Evolutionary conservation across 1,140 invertebrate species (phyloP).

Genomic region (Gyrodactylus salaris): DNA sequence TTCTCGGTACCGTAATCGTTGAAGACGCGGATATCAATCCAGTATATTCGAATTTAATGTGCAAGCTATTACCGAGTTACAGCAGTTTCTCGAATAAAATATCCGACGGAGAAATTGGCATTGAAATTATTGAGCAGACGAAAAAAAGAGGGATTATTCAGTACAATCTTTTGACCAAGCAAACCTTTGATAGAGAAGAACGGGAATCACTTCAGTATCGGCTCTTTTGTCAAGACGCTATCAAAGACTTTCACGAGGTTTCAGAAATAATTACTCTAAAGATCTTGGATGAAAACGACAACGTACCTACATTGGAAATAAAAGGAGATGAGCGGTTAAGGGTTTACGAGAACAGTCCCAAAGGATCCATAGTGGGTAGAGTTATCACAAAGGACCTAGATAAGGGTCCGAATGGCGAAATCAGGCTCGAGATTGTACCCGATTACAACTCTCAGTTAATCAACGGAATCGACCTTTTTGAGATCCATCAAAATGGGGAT

Average conservation of each 20-base stretch:
- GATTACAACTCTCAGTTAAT: background rate
- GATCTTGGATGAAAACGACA: constrained; percentile 4
- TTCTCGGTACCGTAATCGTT: background rate
- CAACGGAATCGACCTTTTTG: background rate
- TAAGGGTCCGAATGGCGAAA: background rate
- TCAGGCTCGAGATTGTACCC: background rate
- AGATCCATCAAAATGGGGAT: background rate
- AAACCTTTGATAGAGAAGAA: background rate
- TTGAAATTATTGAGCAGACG: background rate
- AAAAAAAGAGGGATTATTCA: background rate
- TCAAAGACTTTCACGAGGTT: background rate
- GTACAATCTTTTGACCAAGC: background rate
- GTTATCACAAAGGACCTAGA: background rate
- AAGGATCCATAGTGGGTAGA: background rate
- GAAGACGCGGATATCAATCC: background rate
- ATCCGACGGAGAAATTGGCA: background rate
- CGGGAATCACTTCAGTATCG: background rate
- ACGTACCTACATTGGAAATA: background rate
- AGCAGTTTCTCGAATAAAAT: background rate
- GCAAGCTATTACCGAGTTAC: background rate
- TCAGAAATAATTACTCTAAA: background rate
- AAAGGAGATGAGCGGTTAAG: background rate
- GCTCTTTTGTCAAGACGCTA: background rate
- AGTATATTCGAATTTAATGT: background rate
- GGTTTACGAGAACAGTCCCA: background rate